These are phyloP conservation scores for Eilema depressum DNA, from an alignment of 2,888 invertebrate genomes.

Conservation along the genomic window DNA sequence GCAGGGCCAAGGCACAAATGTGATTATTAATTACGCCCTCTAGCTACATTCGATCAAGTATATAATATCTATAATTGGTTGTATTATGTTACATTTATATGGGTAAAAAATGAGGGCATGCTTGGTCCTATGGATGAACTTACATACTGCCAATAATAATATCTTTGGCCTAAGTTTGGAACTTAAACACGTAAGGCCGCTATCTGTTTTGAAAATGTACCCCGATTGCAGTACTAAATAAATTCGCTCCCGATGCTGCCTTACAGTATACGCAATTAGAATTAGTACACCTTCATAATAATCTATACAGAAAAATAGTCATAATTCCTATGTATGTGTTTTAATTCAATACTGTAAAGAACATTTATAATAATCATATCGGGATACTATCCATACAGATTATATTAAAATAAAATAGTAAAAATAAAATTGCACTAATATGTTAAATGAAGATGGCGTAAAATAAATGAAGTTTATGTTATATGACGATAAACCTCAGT, in stretches of 20 bases:
- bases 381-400: background rate
- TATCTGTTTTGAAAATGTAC: background rate
- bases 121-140: conserved; percentile 34
- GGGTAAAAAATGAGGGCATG: conserved; percentile 28
- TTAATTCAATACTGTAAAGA: background rate
- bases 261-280: background rate
- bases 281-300: background rate
- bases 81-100: conserved; percentile 33
- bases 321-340: background rate
- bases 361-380: background rate
- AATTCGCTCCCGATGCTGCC: background rate
- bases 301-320: background rate
- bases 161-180: conserved; percentile 16
- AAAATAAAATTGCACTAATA: conserved; percentile 26
- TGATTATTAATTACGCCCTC: conserved; percentile 73
- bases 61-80: conserved; percentile 40
- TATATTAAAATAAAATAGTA: conserved; percentile 22
- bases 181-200: conserved; percentile 35
- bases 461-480: conserved; percentile 45
- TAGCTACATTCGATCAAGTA: conserved; percentile 58
- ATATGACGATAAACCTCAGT: conserved; percentile 52
- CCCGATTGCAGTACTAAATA: background rate
- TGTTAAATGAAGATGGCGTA: conserved; percentile 12
- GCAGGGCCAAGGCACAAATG: conserved; percentile 83
- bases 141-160: conserved; percentile 17